These are phyloP conservation scores for Cebus imitator DNA, from an alignment of 2,113 vertebrate genomes.

Conservation along the genomic window DNA sequence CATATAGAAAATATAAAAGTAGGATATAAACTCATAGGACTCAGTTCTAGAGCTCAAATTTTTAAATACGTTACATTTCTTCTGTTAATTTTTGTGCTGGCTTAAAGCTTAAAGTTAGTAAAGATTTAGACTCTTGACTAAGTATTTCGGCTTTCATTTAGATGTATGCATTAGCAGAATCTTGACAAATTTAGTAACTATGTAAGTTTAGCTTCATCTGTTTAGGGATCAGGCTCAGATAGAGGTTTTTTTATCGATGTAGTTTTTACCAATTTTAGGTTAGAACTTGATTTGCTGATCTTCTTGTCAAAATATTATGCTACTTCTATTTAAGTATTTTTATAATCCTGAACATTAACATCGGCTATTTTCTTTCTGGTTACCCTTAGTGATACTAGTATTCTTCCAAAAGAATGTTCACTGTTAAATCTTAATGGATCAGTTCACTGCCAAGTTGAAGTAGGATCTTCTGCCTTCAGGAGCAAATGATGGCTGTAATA, in stretches of 20 bases:
- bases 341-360: not conserved
- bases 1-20: not conserved
- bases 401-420: constrained; percentile 44
- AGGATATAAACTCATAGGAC: not conserved
- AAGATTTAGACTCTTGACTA: not conserved
- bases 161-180: not conserved
- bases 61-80: not conserved
- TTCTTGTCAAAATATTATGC: not conserved
- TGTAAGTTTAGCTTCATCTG: not conserved
- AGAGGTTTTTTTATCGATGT: not conserved
- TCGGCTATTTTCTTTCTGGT: constrained; percentile 5
- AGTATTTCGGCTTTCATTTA: not conserved
- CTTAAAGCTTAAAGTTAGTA: not conserved
- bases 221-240: not conserved
- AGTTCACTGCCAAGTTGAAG: not conserved
- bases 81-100: not conserved
- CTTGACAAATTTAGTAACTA: not conserved
- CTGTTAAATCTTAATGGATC: constrained; percentile 19
- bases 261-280: not conserved
- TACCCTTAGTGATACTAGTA: constrained; percentile 43
- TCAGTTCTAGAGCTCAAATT: not conserved
- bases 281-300: not conserved
- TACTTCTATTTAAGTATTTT: not conserved
- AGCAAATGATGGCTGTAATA: constrained; percentile 16
- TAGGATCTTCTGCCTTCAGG: constrained; percentile 16